A percentile compares a stretch with the other conserved stretches of the same genome.
Conservation (phyloP, 2,113 vertebrate genomes). For the Pedionomus torquatus region DNA sequence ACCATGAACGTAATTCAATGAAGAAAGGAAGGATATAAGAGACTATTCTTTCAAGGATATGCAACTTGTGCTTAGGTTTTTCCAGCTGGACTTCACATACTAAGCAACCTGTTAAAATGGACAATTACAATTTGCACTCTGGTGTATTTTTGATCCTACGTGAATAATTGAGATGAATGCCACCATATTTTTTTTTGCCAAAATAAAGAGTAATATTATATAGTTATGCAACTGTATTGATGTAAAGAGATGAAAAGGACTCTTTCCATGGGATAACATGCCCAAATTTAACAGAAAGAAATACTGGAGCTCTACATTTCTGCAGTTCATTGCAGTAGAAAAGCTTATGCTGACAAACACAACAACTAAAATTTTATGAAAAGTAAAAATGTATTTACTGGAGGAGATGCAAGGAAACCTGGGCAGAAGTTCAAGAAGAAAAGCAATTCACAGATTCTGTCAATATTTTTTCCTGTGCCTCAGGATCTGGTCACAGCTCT, state of each 20-base stretch:
- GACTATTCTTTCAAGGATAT: background rate
- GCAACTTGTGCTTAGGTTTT: background rate
- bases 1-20: background rate
- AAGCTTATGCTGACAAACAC: background rate
- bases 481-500: background rate
- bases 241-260: background rate
- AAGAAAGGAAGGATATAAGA: background rate
- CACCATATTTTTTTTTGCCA: background rate
- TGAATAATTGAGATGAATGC: background rate
- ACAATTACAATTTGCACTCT: background rate
- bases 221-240: background rate
- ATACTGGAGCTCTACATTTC: background rate
- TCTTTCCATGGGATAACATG: background rate
- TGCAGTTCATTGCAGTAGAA: background rate
- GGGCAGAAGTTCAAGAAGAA: background rate
- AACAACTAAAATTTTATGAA: background rate
- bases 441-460: background rate
- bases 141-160: background rate
- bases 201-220: background rate
- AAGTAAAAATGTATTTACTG: background rate
- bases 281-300: background rate
- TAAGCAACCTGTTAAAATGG: background rate
- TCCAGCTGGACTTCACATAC: background rate
- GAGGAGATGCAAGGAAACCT: background rate
- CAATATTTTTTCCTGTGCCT: background rate